Conservation (phyloP, 2,797 vertebrate species). For the Pangasius mekongensis region DNA sequence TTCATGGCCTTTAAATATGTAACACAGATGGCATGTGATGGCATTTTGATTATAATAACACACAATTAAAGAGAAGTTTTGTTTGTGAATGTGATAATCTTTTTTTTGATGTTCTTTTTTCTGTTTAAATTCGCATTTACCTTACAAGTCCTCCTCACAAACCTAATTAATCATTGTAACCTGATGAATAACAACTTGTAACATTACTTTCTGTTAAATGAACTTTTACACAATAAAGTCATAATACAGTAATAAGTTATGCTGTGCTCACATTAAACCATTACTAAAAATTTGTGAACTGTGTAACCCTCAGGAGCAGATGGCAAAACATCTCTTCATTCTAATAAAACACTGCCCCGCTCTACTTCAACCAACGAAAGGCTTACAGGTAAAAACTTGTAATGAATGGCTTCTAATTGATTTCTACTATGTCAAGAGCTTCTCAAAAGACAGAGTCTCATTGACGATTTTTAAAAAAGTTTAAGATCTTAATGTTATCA, state of each 20-base stretch:
- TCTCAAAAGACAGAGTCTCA: too few species aligned
- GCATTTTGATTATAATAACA: slow-evolving; percentile 29
- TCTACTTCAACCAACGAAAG: neutral
- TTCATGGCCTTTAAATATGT: neutral
- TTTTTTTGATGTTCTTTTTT: neutral
- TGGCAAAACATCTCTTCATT: neutral
- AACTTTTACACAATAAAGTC: neutral
- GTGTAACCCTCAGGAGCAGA: slow-evolving; percentile 38
- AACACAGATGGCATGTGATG: slow-evolving; percentile 11
- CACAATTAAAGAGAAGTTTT: too few species aligned
- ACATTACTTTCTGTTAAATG: neutral
- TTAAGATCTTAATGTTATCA: too few species aligned
- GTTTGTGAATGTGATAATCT: neutral
- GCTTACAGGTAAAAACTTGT: slow-evolving; percentile 32
- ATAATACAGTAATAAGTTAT: neutral
- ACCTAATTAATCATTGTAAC: neutral
- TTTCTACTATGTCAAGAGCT: too few species aligned
- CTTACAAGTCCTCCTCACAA: too few species aligned
- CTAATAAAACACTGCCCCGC: slow-evolving; percentile 2
- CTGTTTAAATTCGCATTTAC: neutral
- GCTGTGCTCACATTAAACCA: slow-evolving; percentile 28
- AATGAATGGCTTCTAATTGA: too few species aligned
- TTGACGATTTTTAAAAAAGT: too few species aligned
- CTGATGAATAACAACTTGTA: neutral
- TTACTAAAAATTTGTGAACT: slow-evolving; percentile 46